Evolutionary conservation across 2,797 vertebrate species (phyloP), one percentile per base, ranked within the genome.

Genomic region (Leptodactylus fallax): DNA sequence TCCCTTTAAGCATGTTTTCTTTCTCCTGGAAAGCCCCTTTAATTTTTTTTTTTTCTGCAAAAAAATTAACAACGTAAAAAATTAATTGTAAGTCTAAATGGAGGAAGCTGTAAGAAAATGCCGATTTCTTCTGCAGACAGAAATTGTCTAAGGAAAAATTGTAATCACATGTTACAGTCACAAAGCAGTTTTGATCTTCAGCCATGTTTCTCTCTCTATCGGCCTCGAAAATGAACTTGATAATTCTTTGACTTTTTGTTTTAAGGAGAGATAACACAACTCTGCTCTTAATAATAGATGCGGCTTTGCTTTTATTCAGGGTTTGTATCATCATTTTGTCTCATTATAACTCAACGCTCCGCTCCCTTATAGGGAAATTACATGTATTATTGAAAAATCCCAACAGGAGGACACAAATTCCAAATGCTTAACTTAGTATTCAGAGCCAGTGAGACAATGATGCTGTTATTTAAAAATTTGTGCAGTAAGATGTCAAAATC

Each of bases 331-430:
- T 3, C 0, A 0, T 91, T 92, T 91, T 90, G 17, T 92, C 85
- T 86, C 85, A 90, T 92, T 87, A 85, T 79, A n/a, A 65, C n/a
- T 92, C 90, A 90, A 81, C 90, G 87, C 71, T 90, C 47, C 65
- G 88, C 92, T 85, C 9, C 63, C 49, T 90, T 89, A 83, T 88
- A 91, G 78, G 85, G 91, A 93, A 92, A 89, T 76, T n/a, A 14
- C 55, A 91, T 92, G 25, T 88, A 91, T 92, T 93, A 92, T 92
- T 94, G 90, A 91, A 92, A 90, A 85, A 87, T 90, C 81, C 74
- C 87, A 67, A 25, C 49, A 91, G 89, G 93, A 93, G 88, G 86
- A 23, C 87, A 53, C 86, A 69, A 74, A 47, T 81, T 85, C 49
- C 45, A 90, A 90, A 88, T 58, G 58, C 79, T 45, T 55, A 85